Percentiles rank a stretch among this genome's conserved stretches.
phyloP scores from a whole-genome alignment of 2,888 invertebrate genomes.

The Hecatera dysodea region DNA sequence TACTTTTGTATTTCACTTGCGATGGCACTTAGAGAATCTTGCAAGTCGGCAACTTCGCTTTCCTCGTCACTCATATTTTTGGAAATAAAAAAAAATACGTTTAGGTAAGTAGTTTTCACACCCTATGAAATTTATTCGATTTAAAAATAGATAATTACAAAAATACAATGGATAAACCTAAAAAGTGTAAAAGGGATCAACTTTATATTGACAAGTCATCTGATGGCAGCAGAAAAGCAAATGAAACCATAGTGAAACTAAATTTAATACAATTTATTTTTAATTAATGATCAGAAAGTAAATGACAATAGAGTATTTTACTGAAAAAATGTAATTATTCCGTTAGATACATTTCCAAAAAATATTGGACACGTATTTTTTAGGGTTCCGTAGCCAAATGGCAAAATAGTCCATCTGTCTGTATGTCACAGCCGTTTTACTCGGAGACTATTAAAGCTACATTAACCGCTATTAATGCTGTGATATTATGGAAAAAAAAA shows the following conservation, averaged over 20 bases:
- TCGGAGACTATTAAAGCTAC: too few species aligned
- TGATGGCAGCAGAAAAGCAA: slow-evolving; percentile 11
- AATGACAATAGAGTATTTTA: too few species aligned
- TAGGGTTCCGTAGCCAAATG: too few species aligned
- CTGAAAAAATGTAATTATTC: too few species aligned
- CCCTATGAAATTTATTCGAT: slow-evolving; percentile 32
- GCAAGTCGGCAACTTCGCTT: slow-evolving; percentile 68
- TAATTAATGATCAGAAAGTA: too few species aligned
- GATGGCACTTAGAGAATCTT: slow-evolving; percentile 74
- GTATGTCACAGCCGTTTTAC: too few species aligned
- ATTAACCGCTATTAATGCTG: too few species aligned
- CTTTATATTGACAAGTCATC: slow-evolving; percentile 26
- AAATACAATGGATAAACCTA: background rate
- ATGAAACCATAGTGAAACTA: slow-evolving; percentile 1
- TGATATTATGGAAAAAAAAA: too few species aligned
- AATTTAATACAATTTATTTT: too few species aligned
- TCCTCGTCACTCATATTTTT: slow-evolving; percentile 48
- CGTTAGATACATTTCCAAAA: too few species aligned
- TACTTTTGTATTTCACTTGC: slow-evolving; percentile 79
- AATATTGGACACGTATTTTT: too few species aligned
- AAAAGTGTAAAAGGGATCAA: slow-evolving; percentile 22
- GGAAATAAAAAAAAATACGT: background rate
- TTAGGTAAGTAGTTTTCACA: background rate
- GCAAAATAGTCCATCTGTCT: too few species aligned
- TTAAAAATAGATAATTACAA: background rate